phyloP scores from a whole-genome alignment of 2,888 invertebrate species.

The Byasa hedistus region DNA sequence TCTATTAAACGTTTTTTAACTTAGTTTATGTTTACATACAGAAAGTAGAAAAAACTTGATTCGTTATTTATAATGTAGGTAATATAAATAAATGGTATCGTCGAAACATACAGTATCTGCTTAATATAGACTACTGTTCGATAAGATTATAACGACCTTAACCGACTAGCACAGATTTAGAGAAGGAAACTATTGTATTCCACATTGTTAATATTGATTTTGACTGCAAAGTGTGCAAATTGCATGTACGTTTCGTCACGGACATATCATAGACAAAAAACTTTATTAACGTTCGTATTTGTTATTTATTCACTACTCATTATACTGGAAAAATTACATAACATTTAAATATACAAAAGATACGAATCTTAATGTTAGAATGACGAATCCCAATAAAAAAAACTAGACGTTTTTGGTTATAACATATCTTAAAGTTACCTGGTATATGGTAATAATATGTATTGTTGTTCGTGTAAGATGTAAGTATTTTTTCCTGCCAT shows the following conservation, averaged over 20 bases:
- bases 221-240: background rate
- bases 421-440: too few relatives aligned
- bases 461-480: too few relatives aligned
- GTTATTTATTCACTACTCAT: too few relatives aligned
- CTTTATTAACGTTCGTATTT: too few relatives aligned
- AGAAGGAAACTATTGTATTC: conserved; percentile 26
- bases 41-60: background rate
- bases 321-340: too few relatives aligned
- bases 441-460: too few relatives aligned
- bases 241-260: conserved; percentile 1
- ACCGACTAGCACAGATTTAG: conserved; percentile 54
- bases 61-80: background rate
- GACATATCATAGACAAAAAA: background rate
- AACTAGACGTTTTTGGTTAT: too few relatives aligned
- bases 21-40: background rate
- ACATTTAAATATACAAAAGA: too few relatives aligned
- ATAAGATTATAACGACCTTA: conserved; percentile 59
- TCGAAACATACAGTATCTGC: background rate
- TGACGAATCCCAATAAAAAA: background rate
- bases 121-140: conserved; percentile 30
- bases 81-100: background rate
- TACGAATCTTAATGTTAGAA: too few relatives aligned
- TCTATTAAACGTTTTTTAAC: background rate
- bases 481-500: too few relatives aligned
- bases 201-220: conserved; percentile 19